Base-by-base conservation (phyloP, 2,888 invertebrate genomes). In the Dasypolia templi region DNA sequence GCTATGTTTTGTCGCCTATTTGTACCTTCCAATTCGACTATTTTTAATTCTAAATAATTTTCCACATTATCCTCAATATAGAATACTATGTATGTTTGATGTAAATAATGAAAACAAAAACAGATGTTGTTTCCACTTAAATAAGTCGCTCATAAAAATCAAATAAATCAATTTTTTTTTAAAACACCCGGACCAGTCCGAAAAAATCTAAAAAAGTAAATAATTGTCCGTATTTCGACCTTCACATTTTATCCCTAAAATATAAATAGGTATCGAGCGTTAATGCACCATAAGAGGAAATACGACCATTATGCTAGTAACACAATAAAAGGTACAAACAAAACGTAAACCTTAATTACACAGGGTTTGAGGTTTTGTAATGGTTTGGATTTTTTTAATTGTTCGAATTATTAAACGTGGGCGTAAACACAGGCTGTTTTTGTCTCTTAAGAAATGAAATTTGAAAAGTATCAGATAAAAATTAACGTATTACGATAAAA, bases 281-380 rank as follows among this genome's bases (percentile, higher is more conserved):
- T 79, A 83, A 85, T 78, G 77, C 70, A 26, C 74, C 69, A 67
- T 75, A 61, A 69, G 66, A 65, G 70, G 72, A 83, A 75, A 77
- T 56, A 68, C 61, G 72, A 56, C 72, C 75, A 66, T 81, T 72
- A 71, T 58, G 39, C 56, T 63, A n/a, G 29, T 56, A 59, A 76
- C 56, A 76, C 51, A 83, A 76, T 77, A 77, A 71, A 75, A 79
- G 29, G 53, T 66, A 75, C 56, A n/a, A 29, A 49, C 26, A 75
- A 65, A 77, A 66, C 46, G 68, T 74, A 81, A 66, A 77, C 69
- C 71, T 42, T 79, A 78, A 82, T 83, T 77, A 80, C 62, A 59
- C 61, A 69, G 39, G 68, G 79, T 79, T 81, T 78, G 61, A 61
- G 55, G 42, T 29, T 62, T 46, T 69, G 44, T 80, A 80, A 79